These are phyloP conservation scores for Cavia aperea DNA, from an alignment of 2,113 vertebrate genomes.

Conservation along the genomic window DNA sequence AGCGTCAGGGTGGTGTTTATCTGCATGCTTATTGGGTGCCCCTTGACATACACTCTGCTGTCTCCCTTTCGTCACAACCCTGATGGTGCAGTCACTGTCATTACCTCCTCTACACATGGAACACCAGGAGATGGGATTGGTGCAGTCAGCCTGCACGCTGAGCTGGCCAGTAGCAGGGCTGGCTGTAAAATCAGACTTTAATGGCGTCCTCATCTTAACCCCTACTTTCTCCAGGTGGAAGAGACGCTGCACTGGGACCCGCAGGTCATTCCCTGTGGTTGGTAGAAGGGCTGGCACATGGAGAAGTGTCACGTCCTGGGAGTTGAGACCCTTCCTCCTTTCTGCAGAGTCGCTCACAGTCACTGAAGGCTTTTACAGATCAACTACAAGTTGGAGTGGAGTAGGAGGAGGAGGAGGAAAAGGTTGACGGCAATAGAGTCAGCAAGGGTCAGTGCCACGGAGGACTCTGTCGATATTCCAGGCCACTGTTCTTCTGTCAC, in stretches of 20 bases:
- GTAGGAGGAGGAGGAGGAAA: neutral
- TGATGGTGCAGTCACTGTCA: accelerated
- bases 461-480: neutral
- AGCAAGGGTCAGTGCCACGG: neutral
- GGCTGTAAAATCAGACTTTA: too few species aligned
- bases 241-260: neutral
- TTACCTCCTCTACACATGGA: neutral
- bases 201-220: neutral
- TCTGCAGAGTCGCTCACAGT: neutral
- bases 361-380: neutral
- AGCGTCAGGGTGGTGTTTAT: neutral
- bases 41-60: accelerated
- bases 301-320: neutral
- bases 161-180: accelerated
- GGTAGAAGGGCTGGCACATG: accelerated
- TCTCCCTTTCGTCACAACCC: neutral
- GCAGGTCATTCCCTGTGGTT: accelerated
- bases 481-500: neutral
- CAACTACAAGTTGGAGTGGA: neutral
- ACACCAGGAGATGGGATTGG: too few species aligned
- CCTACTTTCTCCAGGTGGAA: too few species aligned
- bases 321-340: neutral
- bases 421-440: too few species aligned
- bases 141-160: neutral
- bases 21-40: neutral